phyloP scores from a whole-genome alignment of 1,140 invertebrate genomes.

The Neelides sp. region DNA sequence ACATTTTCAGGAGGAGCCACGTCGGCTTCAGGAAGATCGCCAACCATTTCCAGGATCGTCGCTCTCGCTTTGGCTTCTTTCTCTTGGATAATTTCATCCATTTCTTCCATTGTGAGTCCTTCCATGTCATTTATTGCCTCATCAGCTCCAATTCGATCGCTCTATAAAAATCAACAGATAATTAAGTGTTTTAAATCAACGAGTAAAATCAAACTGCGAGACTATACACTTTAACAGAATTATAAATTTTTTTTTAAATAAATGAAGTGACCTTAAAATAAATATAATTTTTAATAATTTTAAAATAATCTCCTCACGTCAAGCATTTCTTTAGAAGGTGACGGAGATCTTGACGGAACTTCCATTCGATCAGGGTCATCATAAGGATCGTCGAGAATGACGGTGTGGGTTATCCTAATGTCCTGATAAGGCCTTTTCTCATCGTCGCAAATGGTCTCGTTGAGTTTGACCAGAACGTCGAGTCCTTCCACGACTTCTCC shows the following conservation, averaged over 20 bases:
- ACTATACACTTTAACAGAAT: neutral
- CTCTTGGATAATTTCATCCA: slow-evolving; percentile 74
- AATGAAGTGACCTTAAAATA: slow-evolving; percentile 15
- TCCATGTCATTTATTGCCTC: slow-evolving; percentile 86
- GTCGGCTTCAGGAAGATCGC: slow-evolving; percentile 92
- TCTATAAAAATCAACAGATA: slow-evolving; percentile 39
- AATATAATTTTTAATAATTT: slow-evolving; percentile 6
- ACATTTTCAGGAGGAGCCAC: slow-evolving; percentile 98
- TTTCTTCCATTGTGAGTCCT: slow-evolving; percentile 67
- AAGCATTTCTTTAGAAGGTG: slow-evolving; percentile 63
- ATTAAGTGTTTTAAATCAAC: slow-evolving; percentile 6
- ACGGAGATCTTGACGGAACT: slow-evolving; percentile 72
- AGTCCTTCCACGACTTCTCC: slow-evolving; percentile 88
- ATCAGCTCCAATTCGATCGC: slow-evolving; percentile 82
- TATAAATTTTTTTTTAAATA: slow-evolving; percentile 6
- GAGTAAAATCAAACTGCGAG: neutral
- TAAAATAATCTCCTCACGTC: slow-evolving; percentile 38
- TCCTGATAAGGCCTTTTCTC: slow-evolving; percentile 87
- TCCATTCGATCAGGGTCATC: slow-evolving; percentile 66
- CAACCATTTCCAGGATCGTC: slow-evolving; percentile 96
- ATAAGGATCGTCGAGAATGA: slow-evolving; percentile 92
- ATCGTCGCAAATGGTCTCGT: slow-evolving; percentile 86
- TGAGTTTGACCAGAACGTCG: slow-evolving; percentile 75
- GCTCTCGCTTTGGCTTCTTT: slow-evolving; percentile 91
- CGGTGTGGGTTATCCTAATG: slow-evolving; percentile 92